Evolutionary conservation across 2,113 vertebrate genomes (phyloP), one percentile per base, ranked within the genome.

Genomic region (Fukomys damarensis): DNA sequence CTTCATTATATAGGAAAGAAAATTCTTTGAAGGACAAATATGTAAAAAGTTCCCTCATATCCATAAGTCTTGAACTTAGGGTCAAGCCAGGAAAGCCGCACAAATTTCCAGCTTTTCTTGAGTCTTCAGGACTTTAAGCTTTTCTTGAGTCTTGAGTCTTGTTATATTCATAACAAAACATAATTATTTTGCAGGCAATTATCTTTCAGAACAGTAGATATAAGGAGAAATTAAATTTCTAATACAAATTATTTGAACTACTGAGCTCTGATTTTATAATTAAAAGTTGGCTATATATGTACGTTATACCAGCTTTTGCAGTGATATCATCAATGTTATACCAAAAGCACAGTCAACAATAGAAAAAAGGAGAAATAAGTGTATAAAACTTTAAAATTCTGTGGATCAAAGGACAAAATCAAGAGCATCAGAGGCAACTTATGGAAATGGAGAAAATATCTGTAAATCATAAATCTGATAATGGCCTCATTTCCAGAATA

Each of bases 181-280:
- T 84, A 43, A 70, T 87, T 80, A 56, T 41, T 59, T 89, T 91
- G 13, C n/a, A 76, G 43, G 61, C 22, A 96, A 80, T 89, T 79
- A 96, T 19, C 30, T 95, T 72, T 83, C 20, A 96, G 54, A 91
- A 63, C 22, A 79, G 11, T 13, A 70, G 30, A 94, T 66, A 38
- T 26, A 93, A 96, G 35, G 43, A 89, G 12, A 86, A 94, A 80
- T 0, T 89, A 14, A 28, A 93, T 80, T 83, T 80, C 66, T 86
- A 94, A 91, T 76, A 46, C 35, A 80, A 91, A 95, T 81, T 70
- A 26, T 54, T 90, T 91, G n/a, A 91, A 93, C 82, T 61, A 89
- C 8, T 96, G 24, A 93, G 52, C 38, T 94, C 61, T 74, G 28
- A 68, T 81, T n/a, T 89, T 41, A 32, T 32, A 72, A 54, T 32